phyloP scores from a whole-genome alignment of 2,113 vertebrate genomes.

The Podarcis raffonei region DNA sequence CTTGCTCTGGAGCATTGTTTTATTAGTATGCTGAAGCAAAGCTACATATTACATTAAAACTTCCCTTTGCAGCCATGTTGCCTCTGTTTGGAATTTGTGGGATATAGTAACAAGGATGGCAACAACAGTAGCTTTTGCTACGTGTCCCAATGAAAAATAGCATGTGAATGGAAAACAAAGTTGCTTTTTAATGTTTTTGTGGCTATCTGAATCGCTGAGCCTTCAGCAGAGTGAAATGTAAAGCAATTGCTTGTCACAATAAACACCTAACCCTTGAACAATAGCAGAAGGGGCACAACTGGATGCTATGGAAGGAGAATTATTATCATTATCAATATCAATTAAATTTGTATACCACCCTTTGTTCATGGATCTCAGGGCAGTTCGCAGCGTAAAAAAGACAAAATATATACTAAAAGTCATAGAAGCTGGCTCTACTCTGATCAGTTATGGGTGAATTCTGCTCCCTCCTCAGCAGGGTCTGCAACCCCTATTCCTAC shows the following conservation, averaged over 20 bases:
- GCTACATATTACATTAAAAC: constrained; percentile 8
- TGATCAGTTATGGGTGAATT: neutral
- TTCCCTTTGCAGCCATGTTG: neutral
- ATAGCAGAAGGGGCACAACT: no score
- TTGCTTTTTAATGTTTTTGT: neutral
- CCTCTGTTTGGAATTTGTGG: neutral
- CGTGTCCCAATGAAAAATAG: constrained; percentile 3
- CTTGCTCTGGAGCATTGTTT: neutral
- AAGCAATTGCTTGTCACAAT: constrained; percentile 15
- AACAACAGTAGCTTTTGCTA: constrained; percentile 11
- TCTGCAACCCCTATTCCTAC: neutral
- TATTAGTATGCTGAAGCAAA: constrained; percentile 41
- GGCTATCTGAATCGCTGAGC: neutral
- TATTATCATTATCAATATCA: no score
- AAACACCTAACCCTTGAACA: neutral
- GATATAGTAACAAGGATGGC: neutral
- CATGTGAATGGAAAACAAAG: neutral
- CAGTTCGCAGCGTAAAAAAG: no score
- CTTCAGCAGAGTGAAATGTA: rapidly evolving
- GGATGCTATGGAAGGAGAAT: neutral
- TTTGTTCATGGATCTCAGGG: no score
- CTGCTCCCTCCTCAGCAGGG: neutral
- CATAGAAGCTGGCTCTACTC: neutral
- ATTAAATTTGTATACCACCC: no score
- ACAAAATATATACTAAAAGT: neutral